Conservation (phyloP, 1,140 invertebrate genomes). For the Rhyacophila brunnea region DNA sequence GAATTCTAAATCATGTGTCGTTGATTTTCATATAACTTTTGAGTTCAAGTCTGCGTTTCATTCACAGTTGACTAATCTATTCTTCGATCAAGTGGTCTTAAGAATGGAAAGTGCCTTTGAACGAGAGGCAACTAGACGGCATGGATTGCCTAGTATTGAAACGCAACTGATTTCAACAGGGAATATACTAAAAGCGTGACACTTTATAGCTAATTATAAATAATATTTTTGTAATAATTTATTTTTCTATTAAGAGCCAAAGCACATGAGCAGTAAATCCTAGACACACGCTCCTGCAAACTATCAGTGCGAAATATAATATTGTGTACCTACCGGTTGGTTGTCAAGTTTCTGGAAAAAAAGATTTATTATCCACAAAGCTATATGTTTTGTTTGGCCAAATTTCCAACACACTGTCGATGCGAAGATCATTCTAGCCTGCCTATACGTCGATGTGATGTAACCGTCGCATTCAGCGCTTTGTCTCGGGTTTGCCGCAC, state of each 20-base stretch:
- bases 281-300: too few species aligned
- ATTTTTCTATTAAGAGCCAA: constrained; percentile 2
- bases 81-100: constrained; percentile 94
- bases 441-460: too few species aligned
- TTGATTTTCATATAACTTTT: constrained; percentile 89
- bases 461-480: too few species aligned
- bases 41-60: constrained; percentile 85
- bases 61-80: constrained; percentile 85
- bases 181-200: constrained; percentile 23
- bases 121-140: constrained; percentile 73
- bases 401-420: too few species aligned
- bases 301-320: too few species aligned
- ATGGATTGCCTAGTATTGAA: constrained; percentile 70
- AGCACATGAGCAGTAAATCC: too few species aligned
- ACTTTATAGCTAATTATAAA: not conserved
- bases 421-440: too few species aligned
- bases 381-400: too few species aligned
- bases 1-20: constrained; percentile 77
- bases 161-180: constrained; percentile 37
- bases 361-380: too few species aligned
- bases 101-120: constrained; percentile 96
- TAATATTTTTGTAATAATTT: not conserved
- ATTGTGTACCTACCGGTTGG: too few species aligned
- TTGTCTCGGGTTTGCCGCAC: too few species aligned
- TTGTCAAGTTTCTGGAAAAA: too few species aligned